A percentile compares a stretch with the other conserved stretches of the same genome.
phyloP scores from a whole-genome alignment of 1,140 invertebrate species.

The Hetaerina americana region DNA sequence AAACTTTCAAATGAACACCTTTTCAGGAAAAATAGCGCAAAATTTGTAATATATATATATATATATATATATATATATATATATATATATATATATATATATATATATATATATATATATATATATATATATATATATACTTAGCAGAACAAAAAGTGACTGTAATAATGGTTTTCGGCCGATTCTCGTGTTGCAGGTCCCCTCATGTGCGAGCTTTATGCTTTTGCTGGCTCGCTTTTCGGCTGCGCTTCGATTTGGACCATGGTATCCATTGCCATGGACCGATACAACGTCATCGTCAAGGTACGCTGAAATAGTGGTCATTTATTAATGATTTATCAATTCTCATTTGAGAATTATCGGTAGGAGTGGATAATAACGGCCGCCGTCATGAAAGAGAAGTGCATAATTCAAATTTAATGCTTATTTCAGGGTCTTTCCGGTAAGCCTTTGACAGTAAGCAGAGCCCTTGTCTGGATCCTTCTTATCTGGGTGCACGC shows the following conservation, averaged over 20 bases:
- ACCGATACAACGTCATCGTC: constrained; percentile 36
- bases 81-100: too few relatives aligned
- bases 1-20: too few relatives aligned
- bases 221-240: constrained; percentile 32
- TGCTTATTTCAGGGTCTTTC: constrained; percentile 17
- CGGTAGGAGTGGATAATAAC: neutral
- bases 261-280: constrained; percentile 31
- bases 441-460: constrained; percentile 24
- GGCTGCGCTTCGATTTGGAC: constrained; percentile 34
- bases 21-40: too few relatives aligned
- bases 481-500: constrained; percentile 32
- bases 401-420: neutral
- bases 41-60: too few relatives aligned
- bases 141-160: too few relatives aligned
- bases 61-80: too few relatives aligned
- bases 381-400: too few relatives aligned
- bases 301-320: constrained; percentile 4
- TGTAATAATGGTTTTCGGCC: too few relatives aligned
- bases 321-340: neutral
- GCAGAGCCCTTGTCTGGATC: constrained; percentile 28
- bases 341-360: neutral
- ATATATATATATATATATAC: too few relatives aligned
- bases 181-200: too few relatives aligned
- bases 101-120: too few relatives aligned
- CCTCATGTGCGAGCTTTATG: constrained; percentile 35